Evolutionary conservation across 2,888 invertebrate genomes (phyloP).

Genomic region (Orthosia gothica): DNA sequence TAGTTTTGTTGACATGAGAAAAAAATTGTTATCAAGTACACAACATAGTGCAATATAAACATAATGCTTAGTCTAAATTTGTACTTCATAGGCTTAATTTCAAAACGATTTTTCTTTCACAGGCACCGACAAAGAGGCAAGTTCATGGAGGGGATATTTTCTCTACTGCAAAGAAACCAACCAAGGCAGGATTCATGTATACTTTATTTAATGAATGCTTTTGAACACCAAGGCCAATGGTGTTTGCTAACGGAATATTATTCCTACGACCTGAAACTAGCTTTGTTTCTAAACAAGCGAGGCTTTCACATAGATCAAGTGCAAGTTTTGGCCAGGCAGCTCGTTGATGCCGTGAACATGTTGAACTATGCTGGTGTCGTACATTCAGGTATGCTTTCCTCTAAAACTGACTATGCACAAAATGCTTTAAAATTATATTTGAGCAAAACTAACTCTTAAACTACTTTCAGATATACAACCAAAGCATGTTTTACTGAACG

Average conservation of each 20-base stretch:
- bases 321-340: slow-evolving; percentile 76
- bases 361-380: slow-evolving; percentile 76
- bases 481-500: slow-evolving; percentile 78
- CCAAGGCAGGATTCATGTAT: slow-evolving; percentile 69
- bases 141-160: slow-evolving; percentile 69
- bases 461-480: slow-evolving; percentile 82
- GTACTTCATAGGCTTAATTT: neutral
- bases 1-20: neutral
- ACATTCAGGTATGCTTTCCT: slow-evolving; percentile 76
- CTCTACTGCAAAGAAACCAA: slow-evolving; percentile 68
- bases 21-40: neutral
- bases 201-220: slow-evolving; percentile 69
- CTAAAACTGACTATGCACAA: too few species aligned
- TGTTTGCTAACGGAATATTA: slow-evolving; percentile 81
- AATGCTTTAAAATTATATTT: too few species aligned
- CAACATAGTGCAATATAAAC: neutral
- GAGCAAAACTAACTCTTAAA: neutral
- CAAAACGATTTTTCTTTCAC: slow-evolving; percentile 3
- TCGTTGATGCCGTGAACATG: slow-evolving; percentile 77
- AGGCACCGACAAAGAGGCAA: slow-evolving; percentile 1
- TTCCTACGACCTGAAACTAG: slow-evolving; percentile 75
- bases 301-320: slow-evolving; percentile 76
- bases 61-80: neutral
- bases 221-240: slow-evolving; percentile 65
- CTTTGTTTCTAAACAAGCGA: slow-evolving; percentile 59